Conservation (phyloP, 2,888 invertebrate genomes). For the Euproctis similis region DNA sequence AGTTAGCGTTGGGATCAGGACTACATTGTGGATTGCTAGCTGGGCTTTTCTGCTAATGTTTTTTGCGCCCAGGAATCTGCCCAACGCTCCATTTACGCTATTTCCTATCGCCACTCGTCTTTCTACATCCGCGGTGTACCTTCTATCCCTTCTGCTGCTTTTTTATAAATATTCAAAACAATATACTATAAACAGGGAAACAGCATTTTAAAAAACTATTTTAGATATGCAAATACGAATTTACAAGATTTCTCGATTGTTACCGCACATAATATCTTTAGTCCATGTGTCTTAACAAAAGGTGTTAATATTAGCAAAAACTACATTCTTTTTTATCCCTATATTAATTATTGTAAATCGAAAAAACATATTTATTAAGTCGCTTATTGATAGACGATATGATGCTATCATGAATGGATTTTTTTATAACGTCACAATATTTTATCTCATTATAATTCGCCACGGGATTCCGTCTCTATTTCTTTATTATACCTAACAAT, state of each 20-base stretch:
- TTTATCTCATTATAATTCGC: constrained; percentile 68
- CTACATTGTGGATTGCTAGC: too few relatives aligned
- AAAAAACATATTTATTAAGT: constrained; percentile 34
- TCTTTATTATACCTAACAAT: constrained; percentile 60
- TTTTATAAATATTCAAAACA: too few relatives aligned
- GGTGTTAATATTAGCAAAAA: constrained; percentile 25
- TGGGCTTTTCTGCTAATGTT: too few relatives aligned
- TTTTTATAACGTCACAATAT: constrained; percentile 52
- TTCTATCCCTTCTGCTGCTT: too few relatives aligned
- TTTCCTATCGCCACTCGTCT: too few relatives aligned
- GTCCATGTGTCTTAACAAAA: too few relatives aligned
- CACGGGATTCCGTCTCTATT: constrained; percentile 53
- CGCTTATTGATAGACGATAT: constrained; percentile 57
- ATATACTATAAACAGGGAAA: background rate
- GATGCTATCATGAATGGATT: constrained; percentile 74
- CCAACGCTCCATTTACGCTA: too few relatives aligned
- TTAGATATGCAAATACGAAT: constrained; percentile 1
- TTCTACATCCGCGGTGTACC: too few relatives aligned
- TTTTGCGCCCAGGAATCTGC: too few relatives aligned
- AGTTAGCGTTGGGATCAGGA: too few relatives aligned
- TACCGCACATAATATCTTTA: too few relatives aligned
- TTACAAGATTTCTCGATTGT: too few relatives aligned
- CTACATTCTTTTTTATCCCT: constrained; percentile 16
- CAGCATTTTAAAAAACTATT: background rate
- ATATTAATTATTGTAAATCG: constrained; percentile 24